Base-by-base conservation (phyloP, 2,113 vertebrate species). In the Acrocephalus arundinaceus region DNA sequence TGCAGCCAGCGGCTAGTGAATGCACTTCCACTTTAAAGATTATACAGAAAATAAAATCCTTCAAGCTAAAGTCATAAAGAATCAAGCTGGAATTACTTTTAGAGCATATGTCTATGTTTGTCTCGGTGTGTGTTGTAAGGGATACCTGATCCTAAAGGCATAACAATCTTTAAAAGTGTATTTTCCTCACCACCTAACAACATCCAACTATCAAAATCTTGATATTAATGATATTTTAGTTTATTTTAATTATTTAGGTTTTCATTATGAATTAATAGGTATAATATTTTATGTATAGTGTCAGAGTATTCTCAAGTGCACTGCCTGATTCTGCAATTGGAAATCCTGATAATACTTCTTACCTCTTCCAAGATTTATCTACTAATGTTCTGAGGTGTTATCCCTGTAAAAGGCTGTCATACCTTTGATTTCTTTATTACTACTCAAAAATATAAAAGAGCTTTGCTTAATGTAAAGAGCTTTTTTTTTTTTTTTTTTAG, bases 331-430 rank as follows among this genome's bases (percentile, higher is more conserved):
- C 89, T 84, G 88, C 72, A 90, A 6, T 4, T 93, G 90, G 61
- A 95, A 96, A 87, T 84, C 25, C 70, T 72, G 59, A 67, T 88
- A 84, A 80, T 90, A 61, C 82, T 92, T 83, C 76, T 83, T 90
- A 84, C 61, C 31, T 80, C 76, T 89, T 90, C 79, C 85, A 46
- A 93, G 93, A 95, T 94, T 96, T 93, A 95, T 92, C 94, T 90
- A 14, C 52, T 93, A 48, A 70, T 35, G 45, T 85, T 94, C 86
- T 86, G 51, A 57, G 33, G 39, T 52, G 48, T 94, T 95, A 25
- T n/a, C 48, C 59, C 41, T 33, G 41, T 70, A 67, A 91, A 83
- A 83, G 83, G 37, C 83, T 87, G 74, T 85, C 70, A 35, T 51
- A 52, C 75, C 31, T 94, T 73, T 67, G 51, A 68, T 65, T 81